Base-by-base conservation (phyloP, 35 echinoderm and acorn worm genomes). In the Chiridota heheva region DNA sequence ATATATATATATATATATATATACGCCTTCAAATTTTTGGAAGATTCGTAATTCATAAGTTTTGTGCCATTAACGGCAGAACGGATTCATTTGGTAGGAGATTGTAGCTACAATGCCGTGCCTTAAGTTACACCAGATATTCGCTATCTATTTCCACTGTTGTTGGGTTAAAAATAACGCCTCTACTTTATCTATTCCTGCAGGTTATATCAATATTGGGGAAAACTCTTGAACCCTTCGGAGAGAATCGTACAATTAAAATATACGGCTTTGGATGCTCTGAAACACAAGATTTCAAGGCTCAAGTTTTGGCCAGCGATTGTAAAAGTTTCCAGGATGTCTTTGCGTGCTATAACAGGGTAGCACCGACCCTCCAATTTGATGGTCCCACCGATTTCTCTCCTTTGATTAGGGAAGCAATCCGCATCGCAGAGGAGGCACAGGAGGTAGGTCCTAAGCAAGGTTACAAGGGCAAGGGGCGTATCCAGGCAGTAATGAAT, bases 371-470 rank as follows among this genome's bases (percentile, higher is more conserved):
- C 17, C 62, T 98, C 3, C 79, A 72, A 31, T 61, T 98, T 18
- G 86, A 89, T 36, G 95, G 95, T 44, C 95, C 95, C 8, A 98
- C 95, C 17, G 85, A 98, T 63, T 98, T 98, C 86, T 88, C 89
- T 5, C 95, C 95, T 4, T 38, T 98, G 16, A 98, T 98, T 2
- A 29, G 77, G 15, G 57, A 92, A 45, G 89, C 89, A 57, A 73
- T 91, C 20, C 59, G 76, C 1, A 89, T 98, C 37, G 95, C 92
- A 0, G 76, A 88, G 20, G 80, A 92, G 76, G 92, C 89, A 63
- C 62, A 82, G 55, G 42, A 85, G 48, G 95, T 98, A 42, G 76
- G 95, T 72, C 2, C 58, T 48, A 20, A 0, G 6, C 31, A 20
- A 7, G 24, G 40, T n/a, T n/a, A n/a, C n/a, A n/a, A n/a, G n/a